Conservation (phyloP, 2,888 invertebrate genomes). For the Amblyjoppa proteus region DNA sequence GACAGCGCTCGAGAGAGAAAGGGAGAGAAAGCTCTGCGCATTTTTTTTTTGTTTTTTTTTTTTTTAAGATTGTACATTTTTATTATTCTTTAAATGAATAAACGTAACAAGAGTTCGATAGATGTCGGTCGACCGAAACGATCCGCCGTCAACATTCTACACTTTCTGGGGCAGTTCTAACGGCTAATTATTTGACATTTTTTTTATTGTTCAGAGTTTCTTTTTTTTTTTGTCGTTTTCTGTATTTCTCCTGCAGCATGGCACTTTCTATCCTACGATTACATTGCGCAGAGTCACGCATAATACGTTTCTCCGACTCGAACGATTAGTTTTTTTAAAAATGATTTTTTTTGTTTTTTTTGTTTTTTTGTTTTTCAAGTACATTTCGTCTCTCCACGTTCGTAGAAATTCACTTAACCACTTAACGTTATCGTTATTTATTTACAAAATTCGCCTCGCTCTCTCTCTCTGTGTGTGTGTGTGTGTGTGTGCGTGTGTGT, state of each 20-base stretch:
- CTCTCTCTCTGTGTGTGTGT: slow-evolving; percentile 52
- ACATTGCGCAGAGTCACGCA: slow-evolving; percentile 64
- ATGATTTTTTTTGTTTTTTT: not conserved
- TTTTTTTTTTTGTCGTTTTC: slow-evolving; percentile 54
- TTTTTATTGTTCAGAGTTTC: not conserved
- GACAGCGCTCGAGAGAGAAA: slow-evolving; percentile 19
- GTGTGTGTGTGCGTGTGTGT: slow-evolving; percentile 61
- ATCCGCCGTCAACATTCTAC: slow-evolving; percentile 1
- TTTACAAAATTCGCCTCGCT: slow-evolving; percentile 72
- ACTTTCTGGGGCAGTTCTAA: slow-evolving; percentile 52
- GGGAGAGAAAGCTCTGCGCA: slow-evolving; percentile 3
- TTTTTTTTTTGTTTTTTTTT: not conserved
- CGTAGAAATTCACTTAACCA: slow-evolving; percentile 56
- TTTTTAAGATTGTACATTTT: too few species aligned
- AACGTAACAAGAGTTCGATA: not conserved
- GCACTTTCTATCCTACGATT: slow-evolving; percentile 83
- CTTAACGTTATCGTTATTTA: slow-evolving; percentile 63
- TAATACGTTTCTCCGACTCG: slow-evolving; percentile 44
- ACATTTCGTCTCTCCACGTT: slow-evolving; percentile 55
- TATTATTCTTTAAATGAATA: not conserved
- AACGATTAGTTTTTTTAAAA: slow-evolving; percentile 50
- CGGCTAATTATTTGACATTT: not conserved
- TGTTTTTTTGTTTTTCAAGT: slow-evolving; percentile 63
- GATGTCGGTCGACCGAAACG: not conserved
- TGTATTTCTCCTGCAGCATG: slow-evolving; percentile 80